Evolutionary conservation across 2,888 invertebrate genomes (phyloP).

Genomic region (Orchesella flavescens): DNA sequence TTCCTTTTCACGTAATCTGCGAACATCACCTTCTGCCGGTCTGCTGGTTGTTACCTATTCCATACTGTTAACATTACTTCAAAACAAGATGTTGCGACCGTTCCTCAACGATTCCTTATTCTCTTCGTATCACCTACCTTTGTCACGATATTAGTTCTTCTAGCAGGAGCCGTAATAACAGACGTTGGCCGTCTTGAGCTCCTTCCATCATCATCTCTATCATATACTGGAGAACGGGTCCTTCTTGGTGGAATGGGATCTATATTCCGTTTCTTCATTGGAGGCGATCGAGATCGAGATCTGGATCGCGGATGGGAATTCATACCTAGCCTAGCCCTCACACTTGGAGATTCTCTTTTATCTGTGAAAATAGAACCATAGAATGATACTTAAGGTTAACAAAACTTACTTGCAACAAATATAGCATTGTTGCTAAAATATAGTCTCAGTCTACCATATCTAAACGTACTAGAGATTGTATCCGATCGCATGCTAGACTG

Average conservation of each 20-base stretch:
- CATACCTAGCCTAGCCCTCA: conserved; percentile 50
- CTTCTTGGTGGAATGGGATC: conserved; percentile 9
- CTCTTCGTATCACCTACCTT: conserved; percentile 53
- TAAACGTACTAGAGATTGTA: conserved; percentile 50
- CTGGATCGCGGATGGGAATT: conserved; percentile 38
- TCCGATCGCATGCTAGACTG: conserved; percentile 55
- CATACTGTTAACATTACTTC: conserved; percentile 54
- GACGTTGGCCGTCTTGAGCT: conserved; percentile 44
- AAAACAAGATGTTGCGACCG: conserved; percentile 18
- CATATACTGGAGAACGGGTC: conserved; percentile 37
- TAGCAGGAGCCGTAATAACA: conserved; percentile 37
- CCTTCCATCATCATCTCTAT: conserved; percentile 33
- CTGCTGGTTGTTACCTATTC: conserved; percentile 56
- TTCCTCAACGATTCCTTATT: conserved; percentile 45
- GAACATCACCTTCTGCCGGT: conserved; percentile 10
- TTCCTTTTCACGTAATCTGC: conserved; percentile 34
- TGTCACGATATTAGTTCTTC: conserved; percentile 27
- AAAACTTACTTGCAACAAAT: no score
- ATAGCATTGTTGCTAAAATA: no score
- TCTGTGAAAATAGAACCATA: conserved; percentile 7
- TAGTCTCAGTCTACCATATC: no score
- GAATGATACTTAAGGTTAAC: no score
- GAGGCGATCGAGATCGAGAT: conserved; percentile 58
- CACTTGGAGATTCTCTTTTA: conserved; percentile 43
- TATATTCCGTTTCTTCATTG: conserved; percentile 32